Base-by-base conservation (phyloP, 2,888 invertebrate genomes). In the Drosophila buzzatii region DNA sequence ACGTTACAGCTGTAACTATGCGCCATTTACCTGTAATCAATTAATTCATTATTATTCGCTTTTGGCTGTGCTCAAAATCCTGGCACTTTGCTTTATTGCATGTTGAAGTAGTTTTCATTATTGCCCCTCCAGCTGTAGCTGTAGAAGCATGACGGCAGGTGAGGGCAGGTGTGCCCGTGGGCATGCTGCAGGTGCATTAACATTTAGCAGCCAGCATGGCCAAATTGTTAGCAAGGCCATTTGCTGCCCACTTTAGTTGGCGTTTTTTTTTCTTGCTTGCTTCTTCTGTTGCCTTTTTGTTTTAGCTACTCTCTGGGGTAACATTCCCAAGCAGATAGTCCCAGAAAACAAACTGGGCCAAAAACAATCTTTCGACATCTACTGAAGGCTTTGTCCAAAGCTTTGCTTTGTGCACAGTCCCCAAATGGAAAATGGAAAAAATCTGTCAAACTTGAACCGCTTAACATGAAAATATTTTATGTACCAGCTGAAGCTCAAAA, bases 71-170 rank as follows among this genome's bases (percentile, higher is more conserved):
- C 76, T 83, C 70, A 70, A 74, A 82, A 85, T 70, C 51, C 87
- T 70, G 84, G 63, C 83, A 84, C 89, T 86, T 87, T 87, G 87
- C 73, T 86, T 86, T 89, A 84, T 89, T 89, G 75, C 82, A 70
- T 84, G 84, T 89, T 87, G 73, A 81, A 84, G 89, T 70, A 87
- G 85, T 70, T 89, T 75, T 78, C 85, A 81, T 87, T 89, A 73
- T 89, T 83, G 68, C 67, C 69, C 73, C 60, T 70, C 73, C 79
- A 45, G 27, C 27, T 27, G 27, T 27, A 27, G 27, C 27, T 27
- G 27, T 1, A 16, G 6, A 41, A 3, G 6, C 37, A 37, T 55
- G 45, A 42, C 44, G 47, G 16, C 20, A 0, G 16, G 33, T 8
- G 12, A 14, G 3, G 1, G 18, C 5, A 6, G 14, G 37, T 14